phyloP scores from a whole-genome alignment of 2,888 invertebrate species.

The Aricia artaxerxes region DNA sequence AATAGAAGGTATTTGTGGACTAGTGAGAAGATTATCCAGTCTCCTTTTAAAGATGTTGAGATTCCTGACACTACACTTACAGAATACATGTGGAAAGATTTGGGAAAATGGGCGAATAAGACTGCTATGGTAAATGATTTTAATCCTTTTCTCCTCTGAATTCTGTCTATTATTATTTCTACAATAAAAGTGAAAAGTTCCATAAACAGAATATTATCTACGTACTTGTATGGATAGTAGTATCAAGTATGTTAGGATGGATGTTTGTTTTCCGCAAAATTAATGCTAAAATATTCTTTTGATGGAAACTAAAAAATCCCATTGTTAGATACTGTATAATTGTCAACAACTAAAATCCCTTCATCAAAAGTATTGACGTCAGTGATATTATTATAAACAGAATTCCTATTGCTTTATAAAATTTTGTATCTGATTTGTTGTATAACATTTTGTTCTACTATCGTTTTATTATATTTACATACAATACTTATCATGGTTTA shows the following conservation, averaged over 20 bases:
- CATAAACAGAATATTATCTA: too few species aligned
- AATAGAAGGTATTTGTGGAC: slow-evolving; percentile 52
- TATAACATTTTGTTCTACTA: neutral
- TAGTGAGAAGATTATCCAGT: slow-evolving; percentile 63
- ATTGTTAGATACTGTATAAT: too few species aligned
- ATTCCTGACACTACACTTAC: slow-evolving; percentile 77
- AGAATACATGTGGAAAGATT: slow-evolving; percentile 81
- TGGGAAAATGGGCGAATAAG: slow-evolving; percentile 82
- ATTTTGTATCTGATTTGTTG: neutral
- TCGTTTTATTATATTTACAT: neutral
- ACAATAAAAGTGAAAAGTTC: neutral
- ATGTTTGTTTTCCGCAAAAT: neutral
- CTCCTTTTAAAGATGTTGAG: slow-evolving; percentile 69
- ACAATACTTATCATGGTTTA: neutral
- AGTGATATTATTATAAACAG: too few species aligned
- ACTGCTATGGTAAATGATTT: slow-evolving; percentile 79
- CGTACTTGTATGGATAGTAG: too few species aligned
- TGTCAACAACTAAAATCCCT: too few species aligned
- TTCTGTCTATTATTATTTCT: neutral
- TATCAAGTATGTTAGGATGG: neutral
- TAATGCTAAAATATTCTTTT: neutral
- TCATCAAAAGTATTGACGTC: too few species aligned
- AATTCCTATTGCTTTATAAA: too few species aligned
- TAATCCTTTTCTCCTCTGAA: neutral
- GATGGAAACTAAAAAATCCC: too few species aligned